These are phyloP conservation scores for Polymixis lichenea DNA, from an alignment of 2,888 invertebrate genomes.

Conservation along the genomic window DNA sequence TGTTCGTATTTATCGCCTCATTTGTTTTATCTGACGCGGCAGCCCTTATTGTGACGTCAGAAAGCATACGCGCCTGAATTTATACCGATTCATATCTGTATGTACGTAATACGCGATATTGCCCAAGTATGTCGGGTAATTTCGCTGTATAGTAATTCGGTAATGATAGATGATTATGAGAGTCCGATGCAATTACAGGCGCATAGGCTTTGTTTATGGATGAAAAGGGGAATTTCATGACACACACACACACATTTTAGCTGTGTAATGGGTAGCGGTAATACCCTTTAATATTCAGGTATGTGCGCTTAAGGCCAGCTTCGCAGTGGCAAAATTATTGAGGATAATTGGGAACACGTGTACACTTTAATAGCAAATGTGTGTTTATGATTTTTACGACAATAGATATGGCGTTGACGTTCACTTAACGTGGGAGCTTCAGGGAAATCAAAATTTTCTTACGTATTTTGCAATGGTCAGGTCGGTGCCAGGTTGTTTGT, in stretches of 20 bases:
- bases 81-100: conserved; percentile 57
- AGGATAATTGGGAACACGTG: background rate
- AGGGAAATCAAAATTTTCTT: too few species aligned
- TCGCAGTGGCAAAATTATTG: background rate
- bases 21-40: conserved; percentile 69
- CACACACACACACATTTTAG: background rate
- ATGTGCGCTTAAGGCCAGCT: background rate
- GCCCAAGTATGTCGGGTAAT: conserved; percentile 17
- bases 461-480: too few species aligned
- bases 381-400: background rate
- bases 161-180: conserved; percentile 29
- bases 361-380: background rate
- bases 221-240: conserved; percentile 12
- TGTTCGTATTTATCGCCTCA: conserved; percentile 70
- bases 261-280: background rate
- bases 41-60: conserved; percentile 66
- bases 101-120: conserved; percentile 28
- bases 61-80: conserved; percentile 60
- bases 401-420: too few species aligned
- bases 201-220: conserved; percentile 11
- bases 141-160: conserved; percentile 15
- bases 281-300: background rate
- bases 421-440: too few species aligned
- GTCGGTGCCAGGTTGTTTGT: too few species aligned
- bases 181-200: conserved; percentile 4